Conservation (phyloP, 1,140 invertebrate genomes). For the Ectropis grisescens region DNA sequence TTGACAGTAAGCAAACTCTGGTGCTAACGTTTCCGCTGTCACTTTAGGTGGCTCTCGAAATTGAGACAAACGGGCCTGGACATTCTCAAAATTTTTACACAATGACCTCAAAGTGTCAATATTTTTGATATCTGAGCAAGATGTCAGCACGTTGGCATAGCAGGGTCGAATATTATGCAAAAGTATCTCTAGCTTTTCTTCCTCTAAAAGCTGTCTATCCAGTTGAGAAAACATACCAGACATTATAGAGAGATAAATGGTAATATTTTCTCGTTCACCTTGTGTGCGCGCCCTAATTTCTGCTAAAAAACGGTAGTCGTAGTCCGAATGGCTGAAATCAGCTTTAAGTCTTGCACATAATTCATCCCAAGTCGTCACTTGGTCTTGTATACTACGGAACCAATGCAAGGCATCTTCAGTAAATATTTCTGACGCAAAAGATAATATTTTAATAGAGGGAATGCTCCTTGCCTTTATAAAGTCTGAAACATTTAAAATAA, state of each 20-base stretch:
- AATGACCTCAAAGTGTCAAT: slow-evolving; percentile 8
- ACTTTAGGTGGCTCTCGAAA: slow-evolving; percentile 15
- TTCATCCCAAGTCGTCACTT: slow-evolving; percentile 19
- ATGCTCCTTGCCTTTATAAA: slow-evolving; percentile 16
- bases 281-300: slow-evolving; percentile 30
- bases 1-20: slow-evolving; percentile 17
- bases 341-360: slow-evolving; percentile 10
- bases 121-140: slow-evolving; percentile 2
- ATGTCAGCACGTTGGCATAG: slow-evolving; percentile 13
- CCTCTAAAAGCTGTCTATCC: slow-evolving; percentile 5
- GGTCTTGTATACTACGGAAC: slow-evolving; percentile 12
- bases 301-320: slow-evolving; percentile 21
- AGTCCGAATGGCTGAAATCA: slow-evolving; percentile 27
- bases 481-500: slow-evolving; percentile 23
- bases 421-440: slow-evolving; percentile 24
- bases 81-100: slow-evolving; percentile 17
- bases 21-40: slow-evolving; percentile 14
- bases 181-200: slow-evolving; percentile 21
- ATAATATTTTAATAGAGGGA: slow-evolving; percentile 9
- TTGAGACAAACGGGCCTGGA: slow-evolving; percentile 9
- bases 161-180: slow-evolving; percentile 20
- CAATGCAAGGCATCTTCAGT: slow-evolving; percentile 24
- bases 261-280: slow-evolving; percentile 25
- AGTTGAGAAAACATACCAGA: slow-evolving; percentile 22
- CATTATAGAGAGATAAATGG: slow-evolving; percentile 29